These are phyloP conservation scores for Chionoecetes opilio DNA, from an alignment of 1,140 invertebrate genomes.

Conservation along the genomic window DNA sequence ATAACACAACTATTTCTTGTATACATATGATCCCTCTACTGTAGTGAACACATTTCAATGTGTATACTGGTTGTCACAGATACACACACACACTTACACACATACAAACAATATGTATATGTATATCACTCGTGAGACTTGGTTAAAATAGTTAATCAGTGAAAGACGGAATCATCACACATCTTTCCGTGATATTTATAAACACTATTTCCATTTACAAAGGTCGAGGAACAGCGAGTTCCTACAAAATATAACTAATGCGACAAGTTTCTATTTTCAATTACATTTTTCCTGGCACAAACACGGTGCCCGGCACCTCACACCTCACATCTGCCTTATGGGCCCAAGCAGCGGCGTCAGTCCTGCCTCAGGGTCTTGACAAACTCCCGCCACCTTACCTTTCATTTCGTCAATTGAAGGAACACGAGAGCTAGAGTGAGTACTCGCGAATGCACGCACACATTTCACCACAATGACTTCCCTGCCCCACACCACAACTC, in stretches of 20 bases:
- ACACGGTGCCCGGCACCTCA: background rate
- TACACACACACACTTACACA: too few relatives aligned
- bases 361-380: background rate
- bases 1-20: too few relatives aligned
- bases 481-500: background rate
- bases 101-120: background rate
- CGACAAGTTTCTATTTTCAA: constrained; percentile 68
- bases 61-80: background rate
- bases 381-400: background rate
- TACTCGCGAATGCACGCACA: constrained; percentile 35
- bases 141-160: background rate
- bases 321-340: background rate
- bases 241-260: background rate
- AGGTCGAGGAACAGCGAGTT: background rate
- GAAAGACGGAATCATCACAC: background rate
- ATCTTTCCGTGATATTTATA: background rate
- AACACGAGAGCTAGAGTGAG: background rate
- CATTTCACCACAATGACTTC: constrained; percentile 59
- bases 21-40: too few relatives aligned
- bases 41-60: too few relatives aligned
- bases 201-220: background rate
- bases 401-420: constrained; percentile 3
- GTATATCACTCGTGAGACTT: background rate
- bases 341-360: background rate
- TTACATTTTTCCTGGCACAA: constrained; percentile 45